Evolutionary conservation across 2,797 vertebrate genomes (phyloP), one percentile per base, ranked within the genome.

Genomic region (Gadopsis bispinosus): DNA sequence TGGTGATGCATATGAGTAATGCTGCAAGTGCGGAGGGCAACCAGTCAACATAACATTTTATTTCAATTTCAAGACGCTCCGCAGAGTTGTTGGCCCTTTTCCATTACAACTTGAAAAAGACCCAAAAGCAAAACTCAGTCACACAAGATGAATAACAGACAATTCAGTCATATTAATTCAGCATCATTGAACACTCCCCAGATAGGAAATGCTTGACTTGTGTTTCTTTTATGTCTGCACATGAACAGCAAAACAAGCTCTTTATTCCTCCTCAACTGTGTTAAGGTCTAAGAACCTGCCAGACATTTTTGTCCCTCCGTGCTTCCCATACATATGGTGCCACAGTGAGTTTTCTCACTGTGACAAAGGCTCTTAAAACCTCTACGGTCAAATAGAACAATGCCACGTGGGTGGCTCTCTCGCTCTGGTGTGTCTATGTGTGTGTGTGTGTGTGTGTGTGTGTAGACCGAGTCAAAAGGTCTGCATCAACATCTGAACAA

Each of bases 201-300:
- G 75, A 88, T 71, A 61, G 78, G 76, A 88, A 75, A 91, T 89
- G 84, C 83, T 88, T 72, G 75, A 88, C 84, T 91, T 90, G 87
- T 88, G 81, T 80, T 86, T 89, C 80, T 87, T 87, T 89, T 81
- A 82, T 84, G 70, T 87, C 50, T 71, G 69, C 81, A 78, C 80
- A 87, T 80, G 75, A 85, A 75, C 79, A 83, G 75, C 64, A 84
- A 83, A 83, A 88, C 61, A 67, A 71, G 73, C 51, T 71, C 83
- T 83, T 26, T n/a, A 83, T 31, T 19, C 45, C 47, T 64, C 70
- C 29, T 56, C 17, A 55, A 61, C 76, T 83, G 80, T 62, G 79
- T 79, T 77, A 73, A 86, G 70, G 90, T 88, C 75, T 79, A 76
- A 89, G 73, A 87, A 88, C 75, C 74, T 56, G 80, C 80, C 85